Conservation (phyloP, 2,888 invertebrate species). For the Lymantria monacha region DNA sequence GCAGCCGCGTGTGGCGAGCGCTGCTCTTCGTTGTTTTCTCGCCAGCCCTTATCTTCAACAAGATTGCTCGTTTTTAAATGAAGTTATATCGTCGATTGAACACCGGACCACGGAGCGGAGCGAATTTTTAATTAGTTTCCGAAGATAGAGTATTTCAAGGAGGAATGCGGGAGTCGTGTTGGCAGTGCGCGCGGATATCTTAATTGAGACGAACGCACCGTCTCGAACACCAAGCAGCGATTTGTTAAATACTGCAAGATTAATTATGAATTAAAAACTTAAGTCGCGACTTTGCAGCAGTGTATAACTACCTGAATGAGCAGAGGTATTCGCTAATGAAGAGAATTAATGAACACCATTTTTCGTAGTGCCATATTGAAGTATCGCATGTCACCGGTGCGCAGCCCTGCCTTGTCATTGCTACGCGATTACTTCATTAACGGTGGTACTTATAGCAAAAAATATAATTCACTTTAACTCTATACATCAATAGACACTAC, state of each 20-base stretch:
- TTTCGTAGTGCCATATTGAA: conserved; percentile 56
- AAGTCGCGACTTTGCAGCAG: conserved; percentile 48
- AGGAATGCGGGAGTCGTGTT: conserved; percentile 75
- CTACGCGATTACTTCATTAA: conserved; percentile 48
- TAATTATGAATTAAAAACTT: conserved; percentile 69
- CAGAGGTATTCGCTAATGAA: conserved; percentile 57
- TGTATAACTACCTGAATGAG: conserved; percentile 42
- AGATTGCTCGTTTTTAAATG: conserved; percentile 82
- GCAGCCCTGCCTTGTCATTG: conserved; percentile 40
- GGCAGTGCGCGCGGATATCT: conserved; percentile 66
- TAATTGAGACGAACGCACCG: conserved; percentile 73
- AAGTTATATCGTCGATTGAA: conserved; percentile 81
- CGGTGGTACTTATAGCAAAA: conserved; percentile 36
- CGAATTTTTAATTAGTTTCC: conserved; percentile 83
- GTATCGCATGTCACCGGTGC: conserved; percentile 54
- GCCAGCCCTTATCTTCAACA: conserved; percentile 77
- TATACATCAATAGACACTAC: conserved; percentile 25
- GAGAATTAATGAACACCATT: conserved; percentile 62
- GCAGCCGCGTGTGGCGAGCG: conserved; percentile 73
- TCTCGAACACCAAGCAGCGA: conserved; percentile 55
- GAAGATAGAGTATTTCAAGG: conserved; percentile 78
- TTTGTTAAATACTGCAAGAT: conserved; percentile 67
- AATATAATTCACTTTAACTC: conserved; percentile 29
- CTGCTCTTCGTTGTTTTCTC: conserved; percentile 80
- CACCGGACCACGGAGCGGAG: conserved; percentile 71